Evolutionary conservation across 2,113 vertebrate species (phyloP).

Genomic region (Tangachromis dhanisi): DNA sequence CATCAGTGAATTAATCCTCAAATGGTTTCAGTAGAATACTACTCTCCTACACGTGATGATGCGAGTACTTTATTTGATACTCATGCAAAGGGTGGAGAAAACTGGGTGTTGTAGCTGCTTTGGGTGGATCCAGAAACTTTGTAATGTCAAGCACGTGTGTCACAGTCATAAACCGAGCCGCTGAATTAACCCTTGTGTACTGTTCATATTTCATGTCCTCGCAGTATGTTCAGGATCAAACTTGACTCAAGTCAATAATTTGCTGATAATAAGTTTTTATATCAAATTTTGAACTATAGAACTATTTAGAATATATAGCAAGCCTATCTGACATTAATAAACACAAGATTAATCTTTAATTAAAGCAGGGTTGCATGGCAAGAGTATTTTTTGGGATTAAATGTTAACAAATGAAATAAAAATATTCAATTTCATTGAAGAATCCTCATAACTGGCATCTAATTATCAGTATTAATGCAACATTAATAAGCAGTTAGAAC

Average conservation of each 20-base stretch:
- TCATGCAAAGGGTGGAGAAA: not conserved
- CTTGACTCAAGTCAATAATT: not conserved
- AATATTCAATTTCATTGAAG: not conserved
- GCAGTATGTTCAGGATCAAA: not conserved
- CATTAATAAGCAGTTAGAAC: not conserved
- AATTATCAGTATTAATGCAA: not conserved
- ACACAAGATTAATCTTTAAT: not conserved
- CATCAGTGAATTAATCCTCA: not conserved
- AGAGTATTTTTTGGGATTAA: not conserved
- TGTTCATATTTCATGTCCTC: not conserved
- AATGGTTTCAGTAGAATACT: not conserved
- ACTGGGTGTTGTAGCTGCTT: not conserved
- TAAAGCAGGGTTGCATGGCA: not conserved
- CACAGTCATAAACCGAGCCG: not conserved
- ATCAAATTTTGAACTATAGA: not conserved
- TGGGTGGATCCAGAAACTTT: not conserved
- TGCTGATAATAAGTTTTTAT: not conserved
- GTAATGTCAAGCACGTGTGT: not conserved
- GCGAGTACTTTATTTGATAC: not conserved
- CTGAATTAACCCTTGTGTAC: not conserved
- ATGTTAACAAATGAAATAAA: not conserved
- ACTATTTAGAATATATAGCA: not conserved
- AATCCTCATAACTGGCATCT: not conserved
- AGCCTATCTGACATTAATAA: not conserved
- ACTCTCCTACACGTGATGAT: not conserved